Evolutionary conservation across 2,797 vertebrate genomes (phyloP), one percentile per base, ranked within the genome.

Genomic region (Enteromius paludinosus): DNA sequence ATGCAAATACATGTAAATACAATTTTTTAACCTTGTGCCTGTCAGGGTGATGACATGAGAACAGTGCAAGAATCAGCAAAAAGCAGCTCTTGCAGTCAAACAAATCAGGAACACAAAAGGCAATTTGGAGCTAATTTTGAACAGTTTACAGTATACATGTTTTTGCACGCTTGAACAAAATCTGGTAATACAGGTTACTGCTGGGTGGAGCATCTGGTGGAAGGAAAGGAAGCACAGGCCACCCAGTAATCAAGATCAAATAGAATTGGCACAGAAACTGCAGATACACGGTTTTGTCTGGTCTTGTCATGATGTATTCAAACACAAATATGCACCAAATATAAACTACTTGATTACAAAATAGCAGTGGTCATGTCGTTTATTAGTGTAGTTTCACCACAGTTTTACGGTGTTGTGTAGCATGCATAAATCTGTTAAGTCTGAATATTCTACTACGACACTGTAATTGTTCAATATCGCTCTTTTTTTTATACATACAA

Each of bases 171-270:
- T 45, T n/a, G 7, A 65, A 65, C 18, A 66, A 8, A 17, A 52
- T 66, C 28, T 54, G 76, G 30, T 38, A 25, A 52, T 6, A 66
- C 28, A 15, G 15, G 45, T 25, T 11, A n/a, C 15, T 25, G 7
- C 28, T 66, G 20, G 45, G 30, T 66, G 61, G 62, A 52, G 28
- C 14, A 43, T 30, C 18, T 33, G 41, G 7, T 49, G 18, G 14
- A 17, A 61, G 38, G 25, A 33, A 54, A 56, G 56, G 3, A 18
- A 6, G 33, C 38, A 9, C 61, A 61, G 9, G 38, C 1, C 23
- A 76, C 56, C 54, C 35, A 25, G 61, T 17, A 28, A 28, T 62
- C 54, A 75, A 4, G 54, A 61, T 74, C n/a, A 59, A 41, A 74
- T 9, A 43, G 1, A 25, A 70, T 3, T 28, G 43, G 15, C 8